These are phyloP conservation scores for Pheosia gnoma DNA, from an alignment of 2,888 invertebrate genomes.

Conservation along the genomic window DNA sequence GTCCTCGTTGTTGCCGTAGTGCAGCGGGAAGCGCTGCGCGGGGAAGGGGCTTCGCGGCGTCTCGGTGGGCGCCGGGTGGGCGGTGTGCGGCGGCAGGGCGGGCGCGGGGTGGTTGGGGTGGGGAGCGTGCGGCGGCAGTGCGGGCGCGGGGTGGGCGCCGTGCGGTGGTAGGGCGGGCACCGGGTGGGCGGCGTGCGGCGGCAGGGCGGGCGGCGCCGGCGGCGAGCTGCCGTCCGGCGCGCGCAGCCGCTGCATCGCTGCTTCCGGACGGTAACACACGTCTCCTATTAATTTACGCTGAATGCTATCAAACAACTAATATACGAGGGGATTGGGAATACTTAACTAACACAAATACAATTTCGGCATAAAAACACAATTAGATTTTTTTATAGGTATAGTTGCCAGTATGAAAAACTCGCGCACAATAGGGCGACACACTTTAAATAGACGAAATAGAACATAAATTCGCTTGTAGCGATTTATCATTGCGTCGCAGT, in stretches of 20 bases:
- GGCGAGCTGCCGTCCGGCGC: constrained; percentile 60
- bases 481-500: too few species aligned
- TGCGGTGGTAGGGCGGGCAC: constrained; percentile 66
- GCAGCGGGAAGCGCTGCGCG: constrained; percentile 75
- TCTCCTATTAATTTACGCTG: constrained; percentile 20
- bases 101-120: constrained; percentile 29
- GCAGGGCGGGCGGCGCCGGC: constrained; percentile 39
- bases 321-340: neutral
- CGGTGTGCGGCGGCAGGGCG: constrained; percentile 47
- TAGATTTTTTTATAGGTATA: too few species aligned
- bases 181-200: constrained; percentile 38
- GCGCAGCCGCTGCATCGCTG: constrained; percentile 78
- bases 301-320: constrained; percentile 5
- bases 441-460: too few species aligned
- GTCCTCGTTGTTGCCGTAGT: constrained; percentile 77
- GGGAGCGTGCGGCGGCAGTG: constrained; percentile 53
- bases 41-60: constrained; percentile 72
- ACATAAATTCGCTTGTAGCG: too few species aligned
- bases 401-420: too few species aligned
- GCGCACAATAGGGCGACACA: too few species aligned
- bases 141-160: constrained; percentile 68
- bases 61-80: constrained; percentile 52
- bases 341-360: neutral
- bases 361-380: neutral
- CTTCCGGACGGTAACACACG: constrained; percentile 45